Evolutionary conservation across 2,113 vertebrate species (phyloP).

Genomic region (Callocephalon fimbriatum): DNA sequence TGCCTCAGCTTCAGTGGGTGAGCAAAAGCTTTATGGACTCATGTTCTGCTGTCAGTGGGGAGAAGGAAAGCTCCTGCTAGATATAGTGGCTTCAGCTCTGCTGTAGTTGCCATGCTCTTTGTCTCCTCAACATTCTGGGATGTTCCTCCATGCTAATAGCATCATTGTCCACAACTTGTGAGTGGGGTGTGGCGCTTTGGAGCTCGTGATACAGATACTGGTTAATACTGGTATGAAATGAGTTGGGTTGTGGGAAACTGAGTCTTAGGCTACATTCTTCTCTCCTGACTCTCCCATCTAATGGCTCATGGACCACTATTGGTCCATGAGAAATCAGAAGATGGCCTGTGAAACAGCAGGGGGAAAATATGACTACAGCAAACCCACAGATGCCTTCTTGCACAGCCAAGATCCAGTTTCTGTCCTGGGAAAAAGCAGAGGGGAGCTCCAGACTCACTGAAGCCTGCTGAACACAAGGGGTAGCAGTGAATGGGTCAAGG

Average conservation of each 20-base stretch:
- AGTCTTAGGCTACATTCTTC: neutral
- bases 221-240: neutral
- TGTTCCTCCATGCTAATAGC: neutral
- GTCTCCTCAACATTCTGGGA: neutral
- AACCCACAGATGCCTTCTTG: neutral
- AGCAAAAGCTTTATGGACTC: neutral
- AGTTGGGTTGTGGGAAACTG: neutral
- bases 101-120: neutral
- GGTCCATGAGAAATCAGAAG: neutral
- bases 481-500: neutral
- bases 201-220: neutral
- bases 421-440: neutral
- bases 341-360: neutral
- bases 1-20: neutral
- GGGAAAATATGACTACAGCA: neutral
- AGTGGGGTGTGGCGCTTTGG: neutral
- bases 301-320: neutral
- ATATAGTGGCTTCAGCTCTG: neutral
- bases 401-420: neutral
- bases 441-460: neutral
- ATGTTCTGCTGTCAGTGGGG: neutral
- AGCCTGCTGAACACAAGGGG: neutral
- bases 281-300: neutral
- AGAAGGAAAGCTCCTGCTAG: neutral
- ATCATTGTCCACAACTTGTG: neutral